Evolutionary conservation across 2,888 invertebrate species (phyloP), one percentile per base, ranked within the genome.

Genomic region (Platerodrilus igneus): DNA sequence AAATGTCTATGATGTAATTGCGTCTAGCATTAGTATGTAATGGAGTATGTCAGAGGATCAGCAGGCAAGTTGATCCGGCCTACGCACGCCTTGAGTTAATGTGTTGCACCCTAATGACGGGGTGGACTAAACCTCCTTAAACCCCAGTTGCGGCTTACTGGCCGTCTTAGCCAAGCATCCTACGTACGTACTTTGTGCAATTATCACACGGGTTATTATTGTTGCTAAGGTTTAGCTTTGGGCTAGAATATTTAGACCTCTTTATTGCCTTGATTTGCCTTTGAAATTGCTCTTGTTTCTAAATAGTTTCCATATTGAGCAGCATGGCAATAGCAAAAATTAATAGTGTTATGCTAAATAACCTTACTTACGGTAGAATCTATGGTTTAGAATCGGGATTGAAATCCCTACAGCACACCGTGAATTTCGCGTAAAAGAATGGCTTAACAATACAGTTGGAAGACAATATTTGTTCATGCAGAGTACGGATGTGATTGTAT

Each of bases 131-230:
- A 37, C 36, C 37, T 30, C 43, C 46, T 45, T 39, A 47, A 33
- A 48, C 51, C 53, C 53, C 54, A 42, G 49, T 50, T 47, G 46
- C 51, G 55, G 52, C 52, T 53, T 53, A 55, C 58, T 57, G 60
- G 55, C 55, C 58, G 52, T 57, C 55, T 54, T 56, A 53, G 50
- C 52, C 43, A 45, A 39, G 51, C 55, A 51, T 39, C 55, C 51
- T n/a, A 53, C 49, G 37, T 51, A 50, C 47, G 39, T 51, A 51
- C 57, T 51, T 52, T 47, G 57, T 53, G 60, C 60, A 66, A 66
- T 66, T 66, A 66, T 66, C 64, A 57, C 63, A 64, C 64, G 64
- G 63, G 64, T 65, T 64, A 65, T 65, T 65, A 63, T 65, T 64
- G 63, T 64, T 63, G 61, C 57, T 63, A 59, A 58, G 61, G 60